Percentiles rank a stretch among this genome's conserved stretches.
Conservation (phyloP, 1,140 invertebrate species). For the Penaeus indicus region DNA sequence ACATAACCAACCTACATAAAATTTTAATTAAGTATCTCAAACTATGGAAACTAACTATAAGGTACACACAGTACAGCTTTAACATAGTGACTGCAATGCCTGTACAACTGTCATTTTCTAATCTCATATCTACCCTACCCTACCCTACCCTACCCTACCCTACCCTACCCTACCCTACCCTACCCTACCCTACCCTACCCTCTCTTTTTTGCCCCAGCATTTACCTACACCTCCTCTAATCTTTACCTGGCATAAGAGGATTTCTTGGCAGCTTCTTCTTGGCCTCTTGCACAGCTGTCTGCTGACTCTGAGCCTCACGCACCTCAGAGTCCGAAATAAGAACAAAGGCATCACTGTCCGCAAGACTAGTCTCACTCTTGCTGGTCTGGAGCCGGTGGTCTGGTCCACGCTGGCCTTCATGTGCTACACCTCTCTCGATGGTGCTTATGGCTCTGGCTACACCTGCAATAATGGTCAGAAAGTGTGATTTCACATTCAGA, state of each 20-base stretch:
- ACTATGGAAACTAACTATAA: no score
- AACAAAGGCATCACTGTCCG: constrained; percentile 84
- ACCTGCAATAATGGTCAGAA: constrained; percentile 33
- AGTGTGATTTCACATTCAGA: neutral
- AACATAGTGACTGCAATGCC: no score
- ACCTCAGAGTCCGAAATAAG: constrained; percentile 78
- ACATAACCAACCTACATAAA: no score
- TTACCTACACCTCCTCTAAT: neutral
- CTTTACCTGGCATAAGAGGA: constrained; percentile 59
- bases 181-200: no score
- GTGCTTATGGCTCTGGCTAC: constrained; percentile 62
- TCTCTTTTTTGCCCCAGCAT: no score
- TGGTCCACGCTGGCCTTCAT: neutral
- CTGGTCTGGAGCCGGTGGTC: constrained; percentile 72
- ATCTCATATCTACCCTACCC: no score
- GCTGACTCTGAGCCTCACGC: constrained; percentile 66
- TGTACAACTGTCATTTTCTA: no score
- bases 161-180: no score
- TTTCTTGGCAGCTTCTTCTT: constrained; percentile 57
- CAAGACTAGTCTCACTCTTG: constrained; percentile 91
- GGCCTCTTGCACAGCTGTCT: constrained; percentile 60
- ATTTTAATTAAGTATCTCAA: no score
- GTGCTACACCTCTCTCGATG: constrained; percentile 60
- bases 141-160: no score
- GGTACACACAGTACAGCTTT: no score